Base-by-base conservation (phyloP, 2,113 vertebrate species). In the Vicugna pacos region DNA sequence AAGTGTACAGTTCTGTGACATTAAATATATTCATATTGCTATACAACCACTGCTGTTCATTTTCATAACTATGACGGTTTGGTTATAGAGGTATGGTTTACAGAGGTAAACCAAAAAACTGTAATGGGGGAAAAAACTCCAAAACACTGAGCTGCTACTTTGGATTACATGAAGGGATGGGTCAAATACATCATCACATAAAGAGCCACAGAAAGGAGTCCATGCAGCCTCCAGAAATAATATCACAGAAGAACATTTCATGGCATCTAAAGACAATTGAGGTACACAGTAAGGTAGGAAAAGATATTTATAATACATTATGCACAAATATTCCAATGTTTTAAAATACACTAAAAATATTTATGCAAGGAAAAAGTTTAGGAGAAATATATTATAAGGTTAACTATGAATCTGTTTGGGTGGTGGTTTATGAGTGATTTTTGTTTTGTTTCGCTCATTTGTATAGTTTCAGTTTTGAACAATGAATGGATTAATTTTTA, bases 401-500 rank as follows among this genome's bases (percentile, higher is more conserved):
- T 42, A 96, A 60, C 42, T 48, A 50, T 28, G 20, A 79, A 67
- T 91, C 65, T 82, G 46, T 69, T 75, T 62, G 54, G 48, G 11
- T 75, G 28, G 42, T 67, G 42, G 22, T 22, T 94, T 88, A 81
- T 79, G 42, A 80, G 15, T 50, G 26, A 58, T 42, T 91, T 93
- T 92, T 84, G n/a, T 60, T 93, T 92, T 60, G 13, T 75, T 92
- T 95, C 81, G 72, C 19, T 95, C 65, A 82, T 91, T 91, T 84
- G 54, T 81, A 85, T 42, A 89, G 69, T 77, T 95, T 89, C 77
- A 79, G 72, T 89, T 93, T 38, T 69, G 50, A 95, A 50, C 38
- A 26, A 70, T 80, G 50, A 84, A 86, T 73, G 28, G 7, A 69
- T 91, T 58, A 91, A 2, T 91, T 97, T 81, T 60, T 73, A 92